phyloP scores from a whole-genome alignment of 1,140 invertebrate species.

The Eubasilissa regina region DNA sequence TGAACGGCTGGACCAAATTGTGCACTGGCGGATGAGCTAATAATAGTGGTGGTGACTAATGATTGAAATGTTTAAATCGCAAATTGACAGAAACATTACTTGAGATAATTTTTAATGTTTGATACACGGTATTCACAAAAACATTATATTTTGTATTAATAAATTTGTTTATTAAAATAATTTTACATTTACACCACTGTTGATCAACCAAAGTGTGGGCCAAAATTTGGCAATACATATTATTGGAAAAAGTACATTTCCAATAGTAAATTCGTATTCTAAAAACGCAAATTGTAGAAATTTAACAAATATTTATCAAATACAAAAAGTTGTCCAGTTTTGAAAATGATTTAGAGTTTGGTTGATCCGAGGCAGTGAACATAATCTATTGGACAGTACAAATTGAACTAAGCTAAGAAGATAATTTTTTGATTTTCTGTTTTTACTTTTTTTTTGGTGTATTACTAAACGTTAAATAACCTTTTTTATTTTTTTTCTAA shows the following conservation, averaged over 20 bases:
- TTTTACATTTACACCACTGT: conserved; percentile 59
- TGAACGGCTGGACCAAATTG: no score
- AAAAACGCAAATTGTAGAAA: not conserved
- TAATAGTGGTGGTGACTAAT: no score
- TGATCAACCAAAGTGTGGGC: conserved; percentile 51
- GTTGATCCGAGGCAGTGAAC: conserved; percentile 56
- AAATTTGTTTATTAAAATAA: conserved; percentile 61
- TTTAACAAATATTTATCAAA: conserved; percentile 34
- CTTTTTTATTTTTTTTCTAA: conserved; percentile 46
- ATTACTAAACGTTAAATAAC: conserved; percentile 48
- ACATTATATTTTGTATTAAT: conserved; percentile 48
- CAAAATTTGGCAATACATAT: conserved; percentile 1
- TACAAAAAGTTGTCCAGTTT: conserved; percentile 13
- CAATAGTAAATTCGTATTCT: not conserved
- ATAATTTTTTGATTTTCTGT: conserved; percentile 60
- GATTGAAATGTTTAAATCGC: not conserved
- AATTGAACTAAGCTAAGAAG: conserved; percentile 60
- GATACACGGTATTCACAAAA: conserved; percentile 46
- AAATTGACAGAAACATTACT: conserved; percentile 21
- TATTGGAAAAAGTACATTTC: not conserved
- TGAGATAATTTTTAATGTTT: conserved; percentile 37
- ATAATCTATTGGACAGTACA: conserved; percentile 59
- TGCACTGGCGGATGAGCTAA: no score
- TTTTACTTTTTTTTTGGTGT: conserved; percentile 57
- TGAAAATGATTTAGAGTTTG: conserved; percentile 25